phyloP scores from a whole-genome alignment of 1,140 invertebrate species.

The Zophobas atratus region DNA sequence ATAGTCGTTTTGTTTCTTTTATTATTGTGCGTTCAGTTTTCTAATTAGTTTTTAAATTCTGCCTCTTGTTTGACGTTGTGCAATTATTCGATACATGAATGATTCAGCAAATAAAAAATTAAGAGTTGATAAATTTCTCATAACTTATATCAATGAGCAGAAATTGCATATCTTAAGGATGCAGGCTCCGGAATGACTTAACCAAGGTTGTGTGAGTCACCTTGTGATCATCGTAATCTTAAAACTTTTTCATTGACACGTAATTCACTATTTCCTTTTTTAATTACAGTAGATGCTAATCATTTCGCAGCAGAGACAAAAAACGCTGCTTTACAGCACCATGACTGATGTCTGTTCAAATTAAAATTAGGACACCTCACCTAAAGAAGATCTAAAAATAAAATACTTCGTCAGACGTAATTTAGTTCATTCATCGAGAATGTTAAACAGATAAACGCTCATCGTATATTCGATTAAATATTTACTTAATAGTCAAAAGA shows the following conservation, averaged over 20 bases:
- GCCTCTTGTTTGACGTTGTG: not conserved
- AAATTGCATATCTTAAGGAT: not conserved
- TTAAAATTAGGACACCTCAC: not conserved
- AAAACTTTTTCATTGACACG: conserved; percentile 37
- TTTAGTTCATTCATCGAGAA: not conserved
- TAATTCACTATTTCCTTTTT: conserved; percentile 20
- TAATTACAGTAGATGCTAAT: conserved; percentile 14
- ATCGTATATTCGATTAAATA: no score
- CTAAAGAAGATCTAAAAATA: not conserved
- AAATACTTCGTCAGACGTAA: not conserved
- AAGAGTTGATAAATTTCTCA: no score
- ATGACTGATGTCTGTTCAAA: not conserved
- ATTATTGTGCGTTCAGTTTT: no score
- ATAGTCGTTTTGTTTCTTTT: no score
- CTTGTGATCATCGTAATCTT: conserved; percentile 26
- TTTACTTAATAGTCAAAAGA: no score
- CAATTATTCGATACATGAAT: no score
- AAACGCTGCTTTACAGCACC: no score
- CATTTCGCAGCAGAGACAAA: not conserved
- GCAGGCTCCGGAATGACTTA: conserved; percentile 20
- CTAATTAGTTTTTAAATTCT: no score
- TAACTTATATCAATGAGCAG: no score
- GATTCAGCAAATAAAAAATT: no score
- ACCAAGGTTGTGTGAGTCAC: conserved; percentile 34
- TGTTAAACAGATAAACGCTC: no score